Evolutionary conservation across 2,113 vertebrate genomes (phyloP).

Genomic region (Corydoras maculifer): DNA sequence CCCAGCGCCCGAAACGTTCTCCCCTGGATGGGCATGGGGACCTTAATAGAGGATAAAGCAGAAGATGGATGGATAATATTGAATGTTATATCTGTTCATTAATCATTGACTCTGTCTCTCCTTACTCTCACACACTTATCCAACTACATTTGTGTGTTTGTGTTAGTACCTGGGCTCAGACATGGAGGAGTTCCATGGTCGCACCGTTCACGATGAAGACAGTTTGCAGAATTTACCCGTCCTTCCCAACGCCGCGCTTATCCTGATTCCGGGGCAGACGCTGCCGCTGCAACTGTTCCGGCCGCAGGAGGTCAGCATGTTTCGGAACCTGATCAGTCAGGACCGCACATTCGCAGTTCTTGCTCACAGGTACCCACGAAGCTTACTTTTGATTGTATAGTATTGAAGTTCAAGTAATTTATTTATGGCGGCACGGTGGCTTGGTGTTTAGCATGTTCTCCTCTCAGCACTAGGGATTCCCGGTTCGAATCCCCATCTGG

Average conservation of each 20-base stretch:
- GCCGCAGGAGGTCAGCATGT: constrained; percentile 97
- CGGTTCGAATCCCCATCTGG: too few relatives aligned
- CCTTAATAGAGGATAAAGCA: too few relatives aligned
- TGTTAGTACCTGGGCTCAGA: constrained; percentile 87
- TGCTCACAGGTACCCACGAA: constrained; percentile 75
- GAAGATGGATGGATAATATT: too few relatives aligned
- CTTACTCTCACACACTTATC: background rate
- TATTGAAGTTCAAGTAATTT: too few relatives aligned
- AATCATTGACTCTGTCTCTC: too few relatives aligned
- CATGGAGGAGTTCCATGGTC: constrained; percentile 96
- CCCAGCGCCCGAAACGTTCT: too few relatives aligned
- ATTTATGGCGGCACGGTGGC: too few relatives aligned
- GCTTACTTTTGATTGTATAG: background rate
- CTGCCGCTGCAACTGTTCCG: constrained; percentile 89
- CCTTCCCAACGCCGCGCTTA: constrained; percentile 80
- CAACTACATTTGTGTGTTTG: background rate
- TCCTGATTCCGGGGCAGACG: constrained; percentile 92
- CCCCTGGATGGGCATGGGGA: too few relatives aligned
- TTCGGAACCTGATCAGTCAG: constrained; percentile 85
- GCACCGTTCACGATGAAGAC: constrained; percentile 90
- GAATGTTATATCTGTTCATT: background rate
- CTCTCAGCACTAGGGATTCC: too few relatives aligned
- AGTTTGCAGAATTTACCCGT: constrained; percentile 90
- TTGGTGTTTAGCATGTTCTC: too few relatives aligned
- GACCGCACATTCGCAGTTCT: constrained; percentile 97